These are phyloP conservation scores for Xiphorhynchus erythropygius DNA, from an alignment of 2,797 vertebrate species.

Conservation along the genomic window DNA sequence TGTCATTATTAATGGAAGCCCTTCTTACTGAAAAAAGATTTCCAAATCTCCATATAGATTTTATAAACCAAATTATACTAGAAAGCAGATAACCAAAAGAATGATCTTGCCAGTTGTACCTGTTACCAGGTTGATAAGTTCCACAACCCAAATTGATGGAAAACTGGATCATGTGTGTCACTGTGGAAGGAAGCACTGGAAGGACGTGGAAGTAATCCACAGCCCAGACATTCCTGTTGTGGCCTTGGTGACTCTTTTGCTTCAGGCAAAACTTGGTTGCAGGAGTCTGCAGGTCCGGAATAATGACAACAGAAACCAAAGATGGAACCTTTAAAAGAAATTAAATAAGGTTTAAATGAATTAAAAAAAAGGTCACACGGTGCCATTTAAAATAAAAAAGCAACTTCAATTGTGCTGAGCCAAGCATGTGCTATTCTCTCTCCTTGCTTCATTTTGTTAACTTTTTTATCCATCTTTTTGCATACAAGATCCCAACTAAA, in stretches of 20 bases:
- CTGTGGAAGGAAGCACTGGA: conserved; percentile 87
- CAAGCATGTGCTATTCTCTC: background rate
- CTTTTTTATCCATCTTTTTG: background rate
- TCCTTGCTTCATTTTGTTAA: background rate
- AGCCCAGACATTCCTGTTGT: conserved; percentile 89
- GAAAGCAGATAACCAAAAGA: background rate
- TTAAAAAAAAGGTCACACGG: background rate
- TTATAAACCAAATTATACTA: background rate
- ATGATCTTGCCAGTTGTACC: conserved; percentile 74
- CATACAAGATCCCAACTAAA: background rate
- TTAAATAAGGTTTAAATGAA: background rate
- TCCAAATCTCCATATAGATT: background rate
- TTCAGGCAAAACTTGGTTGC: conserved; percentile 94
- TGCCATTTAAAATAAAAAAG: background rate
- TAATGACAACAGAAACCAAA: conserved; percentile 90
- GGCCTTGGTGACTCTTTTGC: conserved; percentile 88
- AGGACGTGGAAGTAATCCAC: conserved; percentile 94
- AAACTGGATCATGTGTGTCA: conserved; percentile 96
- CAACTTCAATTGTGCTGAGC: background rate
- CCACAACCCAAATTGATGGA: conserved; percentile 97
- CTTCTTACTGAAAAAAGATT: background rate
- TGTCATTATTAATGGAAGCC: background rate
- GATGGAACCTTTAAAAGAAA: conserved; percentile 83
- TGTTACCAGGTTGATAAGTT: conserved; percentile 95
- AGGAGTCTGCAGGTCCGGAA: conserved; percentile 89